phyloP scores from a whole-genome alignment of 2,797 vertebrate genomes.

The Distichodus sexfasciatus region DNA sequence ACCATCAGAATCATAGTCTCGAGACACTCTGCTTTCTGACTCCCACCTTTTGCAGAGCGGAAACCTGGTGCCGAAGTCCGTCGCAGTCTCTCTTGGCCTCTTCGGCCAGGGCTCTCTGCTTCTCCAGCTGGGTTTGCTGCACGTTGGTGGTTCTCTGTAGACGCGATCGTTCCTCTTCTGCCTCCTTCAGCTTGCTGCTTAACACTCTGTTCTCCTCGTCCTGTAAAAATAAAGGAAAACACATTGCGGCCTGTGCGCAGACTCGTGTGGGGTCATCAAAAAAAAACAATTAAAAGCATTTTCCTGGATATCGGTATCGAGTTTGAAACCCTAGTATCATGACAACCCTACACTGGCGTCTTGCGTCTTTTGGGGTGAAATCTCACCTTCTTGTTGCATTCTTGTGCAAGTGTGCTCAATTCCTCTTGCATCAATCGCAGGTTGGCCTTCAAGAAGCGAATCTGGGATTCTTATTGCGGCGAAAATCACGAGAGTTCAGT shows the following conservation, averaged over 20 bases:
- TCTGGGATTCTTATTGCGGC: conserved; percentile 88
- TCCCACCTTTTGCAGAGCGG: conserved; percentile 80
- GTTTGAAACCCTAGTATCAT: too few species aligned
- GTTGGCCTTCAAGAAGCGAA: conserved; percentile 88
- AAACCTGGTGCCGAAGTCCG: conserved; percentile 79
- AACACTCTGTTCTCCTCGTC: conserved; percentile 84
- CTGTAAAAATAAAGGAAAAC: conserved; percentile 63
- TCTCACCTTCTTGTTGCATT: conserved; percentile 86
- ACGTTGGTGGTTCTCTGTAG: conserved; percentile 75
- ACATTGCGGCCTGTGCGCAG: too few species aligned
- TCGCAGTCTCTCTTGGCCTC: conserved; percentile 80
- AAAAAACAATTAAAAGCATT: not conserved
- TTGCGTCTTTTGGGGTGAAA: too few species aligned
- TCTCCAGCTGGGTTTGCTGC: conserved; percentile 84
- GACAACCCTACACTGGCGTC: too few species aligned
- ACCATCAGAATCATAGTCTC: not conserved
- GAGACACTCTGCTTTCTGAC: not conserved
- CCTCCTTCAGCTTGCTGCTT: conserved; percentile 75
- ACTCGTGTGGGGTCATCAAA: too few species aligned
- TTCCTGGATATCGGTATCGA: not conserved
- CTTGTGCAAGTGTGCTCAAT: conserved; percentile 76
- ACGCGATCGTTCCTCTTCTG: conserved; percentile 77
- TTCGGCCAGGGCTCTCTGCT: conserved; percentile 80
- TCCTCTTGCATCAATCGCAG: conserved; percentile 87
- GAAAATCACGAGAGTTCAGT: too few species aligned